Base-by-base conservation (phyloP, 2,888 invertebrate species). In the Drosophila meridiana region DNA sequence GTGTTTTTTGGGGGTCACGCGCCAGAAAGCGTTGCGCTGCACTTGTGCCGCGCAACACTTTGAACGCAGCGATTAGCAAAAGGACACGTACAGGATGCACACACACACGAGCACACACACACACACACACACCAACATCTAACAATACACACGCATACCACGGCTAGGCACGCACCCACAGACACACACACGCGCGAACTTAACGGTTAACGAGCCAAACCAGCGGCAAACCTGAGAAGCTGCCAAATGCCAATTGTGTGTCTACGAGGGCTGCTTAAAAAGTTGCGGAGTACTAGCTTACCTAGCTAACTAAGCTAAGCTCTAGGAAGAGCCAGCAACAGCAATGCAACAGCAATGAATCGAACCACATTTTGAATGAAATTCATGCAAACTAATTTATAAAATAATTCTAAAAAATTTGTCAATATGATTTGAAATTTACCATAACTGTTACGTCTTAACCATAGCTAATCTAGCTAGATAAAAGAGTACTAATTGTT, bases 21-120 rank as follows among this genome's bases (percentile, higher is more conserved):
- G 65, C 69, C 55, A 82, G 78, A 73, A n/a, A 50, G 30, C 58
- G 63, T 58, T 56, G 57, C 50, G 60, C 59, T 86, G 81, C 89
- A 89, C 32, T 58, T 67, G 65, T 68, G 40, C 56, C 56, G 42
- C 72, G 76, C 72, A 65, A 56, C 69, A 82, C 64, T 77, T 77
- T 86, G 80, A 83, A 90, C 69, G 80, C 71, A 61, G 60, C 89
- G 90, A 85, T 85, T 90, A 85, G 89, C 87, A 72, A 88, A 86
- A 90, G 83, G 73, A 85, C 90, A 85, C 90, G 85, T 85, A 90
- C 80, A 47, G 50, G 30, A 58, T 48, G 48, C 58, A 73, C 55
- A 43, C 59, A 56, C 53, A 28, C 20, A 53, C 34, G 43, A 52
- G 9, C 20, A 43, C n/a, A 42, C 4, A 26, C 48, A 47, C 11